A percentile compares a stretch with the other conserved stretches of the same genome.
Conservation (phyloP, 2,888 invertebrate genomes). For the Dendrolimus houi region DNA sequence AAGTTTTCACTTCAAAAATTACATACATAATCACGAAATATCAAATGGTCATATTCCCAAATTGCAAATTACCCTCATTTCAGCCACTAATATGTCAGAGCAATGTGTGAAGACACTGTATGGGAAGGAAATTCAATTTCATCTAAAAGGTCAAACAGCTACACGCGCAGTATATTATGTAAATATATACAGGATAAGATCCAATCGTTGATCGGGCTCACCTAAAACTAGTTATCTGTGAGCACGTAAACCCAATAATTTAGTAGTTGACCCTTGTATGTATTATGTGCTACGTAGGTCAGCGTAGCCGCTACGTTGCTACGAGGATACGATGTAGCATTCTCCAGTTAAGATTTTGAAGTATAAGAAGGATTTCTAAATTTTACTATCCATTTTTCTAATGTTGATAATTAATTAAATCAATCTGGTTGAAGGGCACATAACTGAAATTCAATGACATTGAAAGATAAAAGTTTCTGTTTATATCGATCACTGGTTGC, state of each 20-base stretch:
- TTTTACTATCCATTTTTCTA: too few species aligned
- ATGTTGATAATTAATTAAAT: too few species aligned
- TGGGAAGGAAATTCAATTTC: not conserved
- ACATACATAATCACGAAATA: too few species aligned
- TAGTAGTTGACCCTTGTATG: constrained; percentile 23
- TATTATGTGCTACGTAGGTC: not conserved
- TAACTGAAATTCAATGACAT: too few species aligned
- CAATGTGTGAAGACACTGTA: not conserved
- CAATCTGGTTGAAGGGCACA: too few species aligned
- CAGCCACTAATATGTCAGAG: not conserved
- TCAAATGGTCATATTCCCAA: too few species aligned
- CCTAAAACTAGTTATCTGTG: constrained; percentile 4
- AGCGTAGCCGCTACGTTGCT: not conserved
- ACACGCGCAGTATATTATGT: not conserved
- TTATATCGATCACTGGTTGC: too few species aligned
- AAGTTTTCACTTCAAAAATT: too few species aligned
- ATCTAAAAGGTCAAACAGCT: not conserved
- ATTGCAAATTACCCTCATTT: too few species aligned
- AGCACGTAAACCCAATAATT: constrained; percentile 30
- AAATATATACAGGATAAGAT: not conserved
- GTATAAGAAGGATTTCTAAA: too few species aligned
- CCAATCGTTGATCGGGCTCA: not conserved
- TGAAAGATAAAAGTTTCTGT: too few species aligned
- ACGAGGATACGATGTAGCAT: not conserved
- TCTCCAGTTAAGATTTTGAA: too few species aligned